phyloP scores from a whole-genome alignment of 2,113 vertebrate species.

The Glaucomys volans region DNA sequence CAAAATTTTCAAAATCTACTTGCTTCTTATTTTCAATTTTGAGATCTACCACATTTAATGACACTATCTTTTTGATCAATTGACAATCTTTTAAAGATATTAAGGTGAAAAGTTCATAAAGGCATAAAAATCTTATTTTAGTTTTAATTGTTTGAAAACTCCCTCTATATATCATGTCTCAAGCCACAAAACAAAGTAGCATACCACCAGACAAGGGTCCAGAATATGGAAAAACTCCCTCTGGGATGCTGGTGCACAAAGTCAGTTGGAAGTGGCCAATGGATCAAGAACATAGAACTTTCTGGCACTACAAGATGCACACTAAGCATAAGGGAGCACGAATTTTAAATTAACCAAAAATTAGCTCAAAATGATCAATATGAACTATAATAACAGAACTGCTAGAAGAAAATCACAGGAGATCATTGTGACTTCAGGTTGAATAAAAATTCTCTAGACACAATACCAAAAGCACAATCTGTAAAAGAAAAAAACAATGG shows the following conservation, averaged over 20 bases:
- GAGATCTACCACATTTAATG: neutral
- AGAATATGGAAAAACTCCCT: neutral
- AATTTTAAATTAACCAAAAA: neutral
- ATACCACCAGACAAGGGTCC: neutral
- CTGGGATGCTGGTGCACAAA: neutral
- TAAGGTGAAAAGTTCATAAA: neutral
- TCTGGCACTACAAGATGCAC: neutral
- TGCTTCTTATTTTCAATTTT: neutral
- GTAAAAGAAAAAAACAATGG: neutral
- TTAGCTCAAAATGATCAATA: neutral
- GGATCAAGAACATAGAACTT: neutral
- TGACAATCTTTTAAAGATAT: neutral
- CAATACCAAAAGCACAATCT: neutral
- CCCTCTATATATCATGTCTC: neutral
- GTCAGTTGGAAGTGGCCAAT: neutral
- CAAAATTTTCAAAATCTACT: slow-evolving; percentile 30
- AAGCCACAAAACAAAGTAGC: neutral
- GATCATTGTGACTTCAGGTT: neutral
- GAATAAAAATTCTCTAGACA: neutral
- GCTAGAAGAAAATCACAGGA: neutral
- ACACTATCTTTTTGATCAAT: slow-evolving; percentile 6
- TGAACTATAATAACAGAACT: neutral
- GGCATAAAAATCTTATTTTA: neutral
- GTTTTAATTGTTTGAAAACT: neutral
- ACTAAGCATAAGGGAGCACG: neutral